Percentiles rank a stretch among this genome's conserved stretches.
phyloP scores from a whole-genome alignment of 2,888 invertebrate genomes.

The Hermaeophaga mercurialis region DNA sequence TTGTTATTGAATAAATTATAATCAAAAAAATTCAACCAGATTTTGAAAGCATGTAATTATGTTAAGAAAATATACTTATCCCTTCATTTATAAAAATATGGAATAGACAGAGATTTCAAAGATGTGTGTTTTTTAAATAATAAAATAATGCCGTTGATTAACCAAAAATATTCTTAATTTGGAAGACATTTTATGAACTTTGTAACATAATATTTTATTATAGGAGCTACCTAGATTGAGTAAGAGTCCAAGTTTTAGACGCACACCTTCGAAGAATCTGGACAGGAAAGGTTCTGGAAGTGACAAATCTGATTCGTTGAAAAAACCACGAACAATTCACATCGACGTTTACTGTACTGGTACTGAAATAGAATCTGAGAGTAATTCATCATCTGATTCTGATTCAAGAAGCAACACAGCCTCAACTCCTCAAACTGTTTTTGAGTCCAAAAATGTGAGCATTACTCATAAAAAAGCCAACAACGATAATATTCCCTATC shows the following conservation, averaged over 20 bases:
- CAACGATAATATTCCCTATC: slow-evolving; percentile 57
- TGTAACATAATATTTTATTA: too few species aligned
- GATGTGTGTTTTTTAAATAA: too few species aligned
- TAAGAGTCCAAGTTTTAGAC: slow-evolving; percentile 36
- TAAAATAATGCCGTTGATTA: too few species aligned
- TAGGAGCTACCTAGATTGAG: slow-evolving; percentile 39
- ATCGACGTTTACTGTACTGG: slow-evolving; percentile 78
- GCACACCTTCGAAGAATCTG: slow-evolving; percentile 3
- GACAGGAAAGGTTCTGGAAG: slow-evolving; percentile 36
- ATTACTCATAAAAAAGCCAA: slow-evolving; percentile 64
- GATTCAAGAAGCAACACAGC: slow-evolving; percentile 52
- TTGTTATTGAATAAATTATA: too few species aligned
- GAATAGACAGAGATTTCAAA: too few species aligned
- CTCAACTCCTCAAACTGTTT: slow-evolving; percentile 68
- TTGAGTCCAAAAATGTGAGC: slow-evolving; percentile 66
- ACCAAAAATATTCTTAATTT: too few species aligned
- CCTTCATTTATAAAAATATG: too few species aligned
- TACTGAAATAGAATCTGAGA: slow-evolving; percentile 59
- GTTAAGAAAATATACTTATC: too few species aligned
- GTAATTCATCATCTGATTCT: slow-evolving; percentile 44
- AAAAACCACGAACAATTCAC: slow-evolving; percentile 70
- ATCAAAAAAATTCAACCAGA: too few species aligned
- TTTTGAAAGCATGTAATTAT: too few species aligned
- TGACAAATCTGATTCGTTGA: slow-evolving; percentile 50
- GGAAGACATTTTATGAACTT: too few species aligned